These are phyloP conservation scores for Connochaetes taurinus DNA, from an alignment of 2,113 vertebrate species.

Conservation along the genomic window DNA sequence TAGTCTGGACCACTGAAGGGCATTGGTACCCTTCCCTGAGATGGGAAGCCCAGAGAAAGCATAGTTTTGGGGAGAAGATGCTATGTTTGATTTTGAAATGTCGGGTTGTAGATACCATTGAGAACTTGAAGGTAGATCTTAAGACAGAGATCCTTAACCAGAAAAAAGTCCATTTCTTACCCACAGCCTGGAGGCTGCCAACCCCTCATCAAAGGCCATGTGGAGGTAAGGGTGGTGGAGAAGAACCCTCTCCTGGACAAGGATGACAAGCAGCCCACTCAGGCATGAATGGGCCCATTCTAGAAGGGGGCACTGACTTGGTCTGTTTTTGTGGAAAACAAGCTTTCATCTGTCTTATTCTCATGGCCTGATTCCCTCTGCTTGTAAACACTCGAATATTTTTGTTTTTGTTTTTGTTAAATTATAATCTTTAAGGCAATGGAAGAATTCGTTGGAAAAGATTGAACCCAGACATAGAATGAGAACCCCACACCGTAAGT, in stretches of 20 bases:
- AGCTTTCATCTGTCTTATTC: background rate
- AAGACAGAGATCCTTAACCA: background rate
- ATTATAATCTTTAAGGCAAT: background rate
- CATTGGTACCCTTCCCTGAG: background rate
- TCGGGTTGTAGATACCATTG: background rate
- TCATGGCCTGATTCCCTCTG: background rate
- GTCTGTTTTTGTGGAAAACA: background rate
- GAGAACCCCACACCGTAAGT: background rate
- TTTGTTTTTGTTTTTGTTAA: background rate
- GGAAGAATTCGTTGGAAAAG: background rate
- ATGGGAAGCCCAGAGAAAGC: background rate
- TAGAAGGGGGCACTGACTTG: background rate
- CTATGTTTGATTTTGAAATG: background rate
- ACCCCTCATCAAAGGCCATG: background rate
- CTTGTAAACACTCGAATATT: background rate
- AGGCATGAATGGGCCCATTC: background rate
- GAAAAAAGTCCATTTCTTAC: background rate
- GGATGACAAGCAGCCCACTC: too few species aligned
- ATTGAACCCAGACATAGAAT: background rate
- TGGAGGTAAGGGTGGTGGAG: background rate
- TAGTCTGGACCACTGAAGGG: background rate
- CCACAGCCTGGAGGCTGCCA: background rate
- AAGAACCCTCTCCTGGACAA: background rate
- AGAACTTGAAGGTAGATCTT: background rate
- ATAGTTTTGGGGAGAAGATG: background rate